Conservation (phyloP, 2,888 invertebrate genomes). For the Sesamia inferens region DNA sequence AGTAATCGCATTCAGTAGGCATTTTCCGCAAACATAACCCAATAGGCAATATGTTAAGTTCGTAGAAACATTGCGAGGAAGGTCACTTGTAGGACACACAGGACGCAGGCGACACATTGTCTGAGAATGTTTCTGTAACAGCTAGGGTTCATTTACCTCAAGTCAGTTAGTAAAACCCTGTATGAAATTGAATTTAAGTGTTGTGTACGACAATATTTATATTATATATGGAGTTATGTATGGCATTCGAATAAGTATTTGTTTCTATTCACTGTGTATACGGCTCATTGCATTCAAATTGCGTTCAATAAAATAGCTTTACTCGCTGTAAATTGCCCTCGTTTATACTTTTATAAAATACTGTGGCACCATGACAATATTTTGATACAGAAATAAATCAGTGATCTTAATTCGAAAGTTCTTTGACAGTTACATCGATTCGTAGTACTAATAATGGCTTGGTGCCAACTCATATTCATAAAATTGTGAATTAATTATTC, state of each 20-base stretch:
- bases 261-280: slow-evolving; percentile 18
- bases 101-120: slow-evolving; percentile 69
- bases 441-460: slow-evolving; percentile 61
- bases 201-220: slow-evolving; percentile 33
- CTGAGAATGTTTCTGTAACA: slow-evolving; percentile 62
- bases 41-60: slow-evolving; percentile 14
- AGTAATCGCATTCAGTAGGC: neutral
- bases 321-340: slow-evolving; percentile 7
- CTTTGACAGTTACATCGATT: slow-evolving; percentile 45
- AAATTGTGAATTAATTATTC: slow-evolving; percentile 62
- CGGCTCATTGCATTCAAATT: slow-evolving; percentile 12
- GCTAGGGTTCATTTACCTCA: slow-evolving; percentile 66
- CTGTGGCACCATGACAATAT: slow-evolving; percentile 23
- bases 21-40: neutral
- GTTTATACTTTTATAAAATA: slow-evolving; percentile 20
- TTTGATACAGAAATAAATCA: slow-evolving; percentile 35
- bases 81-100: slow-evolving; percentile 74
- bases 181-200: slow-evolving; percentile 35
- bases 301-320: slow-evolving; percentile 15
- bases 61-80: slow-evolving; percentile 62
- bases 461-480: slow-evolving; percentile 67
- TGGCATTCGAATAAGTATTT: slow-evolving; percentile 30
- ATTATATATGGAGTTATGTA: slow-evolving; percentile 26
- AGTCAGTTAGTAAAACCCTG: slow-evolving; percentile 7
- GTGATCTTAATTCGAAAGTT: slow-evolving; percentile 29